These are phyloP conservation scores for Schizopygopsis pylzovi DNA, from an alignment of 2,797 vertebrate genomes.

Conservation along the genomic window DNA sequence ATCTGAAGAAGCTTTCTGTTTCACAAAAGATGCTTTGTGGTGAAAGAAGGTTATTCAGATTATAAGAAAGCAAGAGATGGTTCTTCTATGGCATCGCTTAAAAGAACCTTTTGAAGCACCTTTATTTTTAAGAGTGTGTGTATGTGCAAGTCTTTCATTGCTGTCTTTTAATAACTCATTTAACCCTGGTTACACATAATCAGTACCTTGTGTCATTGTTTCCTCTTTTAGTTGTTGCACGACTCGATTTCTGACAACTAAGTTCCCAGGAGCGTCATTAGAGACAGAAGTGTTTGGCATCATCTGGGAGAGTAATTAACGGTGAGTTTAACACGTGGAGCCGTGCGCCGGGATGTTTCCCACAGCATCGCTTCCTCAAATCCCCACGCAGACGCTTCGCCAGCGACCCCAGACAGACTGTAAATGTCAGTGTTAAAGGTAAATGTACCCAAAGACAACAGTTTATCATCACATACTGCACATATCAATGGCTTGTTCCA, in stretches of 20 bases:
- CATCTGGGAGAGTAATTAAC: slow-evolving; percentile 57
- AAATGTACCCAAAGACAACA: background rate
- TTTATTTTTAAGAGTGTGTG: background rate
- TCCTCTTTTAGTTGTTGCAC: slow-evolving; percentile 6
- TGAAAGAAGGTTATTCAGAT: too few relatives aligned
- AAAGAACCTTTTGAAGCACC: too few relatives aligned
- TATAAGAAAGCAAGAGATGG: too few relatives aligned
- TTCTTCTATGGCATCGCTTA: too few relatives aligned
- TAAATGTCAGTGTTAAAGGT: slow-evolving; percentile 31
- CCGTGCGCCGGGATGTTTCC: slow-evolving; percentile 13
- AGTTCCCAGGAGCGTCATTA: slow-evolving; percentile 59
- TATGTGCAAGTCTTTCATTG: background rate
- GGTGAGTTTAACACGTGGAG: slow-evolving; percentile 19
- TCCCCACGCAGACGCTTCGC: background rate
- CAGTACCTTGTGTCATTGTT: background rate
- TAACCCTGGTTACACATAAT: background rate
- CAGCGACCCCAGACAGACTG: background rate
- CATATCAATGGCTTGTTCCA: too few relatives aligned
- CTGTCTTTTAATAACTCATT: background rate
- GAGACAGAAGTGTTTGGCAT: slow-evolving; percentile 42
- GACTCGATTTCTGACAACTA: slow-evolving; percentile 20
- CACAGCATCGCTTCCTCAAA: slow-evolving; percentile 2
- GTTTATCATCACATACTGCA: background rate
- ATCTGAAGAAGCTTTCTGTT: too few relatives aligned
- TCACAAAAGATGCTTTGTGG: too few relatives aligned